Base-by-base conservation (phyloP, 2,113 vertebrate species). In the Mastomys natalensis region DNA sequence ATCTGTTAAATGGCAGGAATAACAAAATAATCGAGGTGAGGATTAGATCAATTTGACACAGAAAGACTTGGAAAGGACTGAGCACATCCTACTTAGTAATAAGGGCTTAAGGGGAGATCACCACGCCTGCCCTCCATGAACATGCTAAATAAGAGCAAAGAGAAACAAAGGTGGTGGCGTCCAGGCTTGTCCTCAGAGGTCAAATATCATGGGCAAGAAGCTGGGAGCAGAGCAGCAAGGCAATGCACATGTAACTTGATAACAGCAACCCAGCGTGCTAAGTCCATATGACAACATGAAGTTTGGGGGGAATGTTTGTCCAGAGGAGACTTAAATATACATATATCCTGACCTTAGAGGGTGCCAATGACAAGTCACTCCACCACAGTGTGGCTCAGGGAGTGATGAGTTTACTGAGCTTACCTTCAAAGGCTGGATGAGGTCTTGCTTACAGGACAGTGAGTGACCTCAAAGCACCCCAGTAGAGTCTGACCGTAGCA, bases 31-130 rank as follows among this genome's bases (percentile, higher is more conserved):
- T 12, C 37, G 62, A 95, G 31, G 70, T 72, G 64, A 93, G 17
- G 34, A 85, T 88, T 93, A 84, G 93, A 84, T 91, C 91, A 96
- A n/a, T 51, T 70, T 89, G 93, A 78, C 37, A 68, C 29, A 68
- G 53, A 73, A 90, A 89, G 19, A 19, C 43, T 66, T 53, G 85
- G 62, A 70, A 93, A 26, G 45, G 15, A 9, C 34, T 43, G 31
- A 9, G 62, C 13, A 8, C 8, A 31, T n/a, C 13, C 3, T 16
- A 8, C 37, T 89, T 86, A 31, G n/a, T 16, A 77, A 66, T 62
- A 16, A 74, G 26, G 45, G 60, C 26, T 51, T 37, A 12, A 86
- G 24, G 58, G n/a, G 89, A 94, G 70, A 64, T 5, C n/a, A 24
- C 5, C 12, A 37, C 7, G 48, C 34, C 48, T 8, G 13, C 37